Percentiles rank a stretch among this genome's conserved stretches.
Evolutionary conservation across 2,888 invertebrate species (phyloP).

Genomic region (Macaria liturata): DNA sequence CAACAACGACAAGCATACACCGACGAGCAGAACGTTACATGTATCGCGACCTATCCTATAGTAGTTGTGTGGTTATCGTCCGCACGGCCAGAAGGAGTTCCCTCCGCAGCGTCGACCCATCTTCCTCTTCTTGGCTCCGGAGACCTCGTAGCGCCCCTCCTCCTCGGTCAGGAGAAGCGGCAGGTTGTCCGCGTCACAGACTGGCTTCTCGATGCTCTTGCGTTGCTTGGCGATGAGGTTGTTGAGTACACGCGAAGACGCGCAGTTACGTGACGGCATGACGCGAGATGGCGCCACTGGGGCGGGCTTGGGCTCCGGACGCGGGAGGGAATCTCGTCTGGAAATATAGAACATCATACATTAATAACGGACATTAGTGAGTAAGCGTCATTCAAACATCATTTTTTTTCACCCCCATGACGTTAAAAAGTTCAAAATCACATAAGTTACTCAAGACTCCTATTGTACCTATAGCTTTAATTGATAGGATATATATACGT

Average conservation of each 20-base stretch:
- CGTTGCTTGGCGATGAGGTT: constrained; percentile 59
- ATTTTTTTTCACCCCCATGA: no score
- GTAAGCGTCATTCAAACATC: no score
- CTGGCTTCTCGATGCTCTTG: constrained; percentile 36
- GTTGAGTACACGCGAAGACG: constrained; percentile 59
- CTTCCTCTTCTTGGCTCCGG: constrained; percentile 75
- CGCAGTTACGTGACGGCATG: constrained; percentile 57
- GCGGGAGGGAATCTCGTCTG: constrained; percentile 22
- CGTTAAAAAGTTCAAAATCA: no score
- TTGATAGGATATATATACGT: no score
- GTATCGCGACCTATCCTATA: no score
- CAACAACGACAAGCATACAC: no score
- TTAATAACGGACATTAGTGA: no score
- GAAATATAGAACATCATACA: neutral
- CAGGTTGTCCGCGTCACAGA: constrained; percentile 47
- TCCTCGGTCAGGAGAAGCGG: constrained; percentile 47
- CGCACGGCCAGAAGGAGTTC: constrained; percentile 75
- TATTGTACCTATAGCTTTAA: no score
- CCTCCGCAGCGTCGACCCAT: constrained; percentile 69
- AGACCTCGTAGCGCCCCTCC: constrained; percentile 44
- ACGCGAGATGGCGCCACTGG: constrained; percentile 34
- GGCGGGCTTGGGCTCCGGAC: constrained; percentile 24
- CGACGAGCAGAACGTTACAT: no score
- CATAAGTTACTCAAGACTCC: no score
- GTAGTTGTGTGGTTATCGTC: constrained; percentile 53